These are phyloP conservation scores for Marmota monax DNA, from an alignment of 2,113 vertebrate species.

Conservation along the genomic window DNA sequence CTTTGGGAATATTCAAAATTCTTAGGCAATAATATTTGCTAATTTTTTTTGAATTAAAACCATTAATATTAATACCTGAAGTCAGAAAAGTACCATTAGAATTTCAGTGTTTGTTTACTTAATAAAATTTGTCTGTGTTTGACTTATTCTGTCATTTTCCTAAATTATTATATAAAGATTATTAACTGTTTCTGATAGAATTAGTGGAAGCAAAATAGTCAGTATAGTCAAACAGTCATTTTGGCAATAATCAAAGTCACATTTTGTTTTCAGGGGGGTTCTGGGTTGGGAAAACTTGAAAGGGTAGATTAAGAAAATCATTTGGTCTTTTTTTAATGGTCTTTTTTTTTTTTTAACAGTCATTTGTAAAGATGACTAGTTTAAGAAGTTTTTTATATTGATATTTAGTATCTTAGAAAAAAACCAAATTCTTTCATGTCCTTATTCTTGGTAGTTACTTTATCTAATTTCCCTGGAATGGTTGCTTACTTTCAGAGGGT, in stretches of 20 bases:
- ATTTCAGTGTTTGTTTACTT: slow-evolving; percentile 35
- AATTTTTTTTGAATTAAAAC: slow-evolving; percentile 1
- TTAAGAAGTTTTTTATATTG: not conserved
- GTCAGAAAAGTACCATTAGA: not conserved
- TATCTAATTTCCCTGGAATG: slow-evolving; percentile 59
- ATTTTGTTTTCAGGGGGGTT: not conserved
- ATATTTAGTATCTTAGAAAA: slow-evolving; percentile 30
- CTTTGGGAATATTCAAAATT: slow-evolving; percentile 34
- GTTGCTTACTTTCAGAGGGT: slow-evolving; percentile 92
- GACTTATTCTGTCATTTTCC: not conserved
- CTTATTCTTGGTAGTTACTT: slow-evolving; percentile 33
- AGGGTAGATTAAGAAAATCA: not conserved
- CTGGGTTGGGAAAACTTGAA: not conserved
- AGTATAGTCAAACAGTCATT: no score
- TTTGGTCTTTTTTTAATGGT: not conserved
- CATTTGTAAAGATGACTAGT: not conserved
- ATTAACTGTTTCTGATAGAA: not conserved
- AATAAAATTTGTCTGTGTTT: slow-evolving; percentile 28
- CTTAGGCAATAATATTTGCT: not conserved
- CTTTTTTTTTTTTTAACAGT: not conserved
- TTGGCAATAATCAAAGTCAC: not conserved
- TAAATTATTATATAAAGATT: not conserved
- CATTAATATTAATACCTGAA: not conserved
- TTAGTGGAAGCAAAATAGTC: slow-evolving; percentile 12
- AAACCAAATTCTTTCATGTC: slow-evolving; percentile 1